Evolutionary conservation across 1,140 invertebrate genomes (phyloP).

Genomic region (Neuroterus valhalla): DNA sequence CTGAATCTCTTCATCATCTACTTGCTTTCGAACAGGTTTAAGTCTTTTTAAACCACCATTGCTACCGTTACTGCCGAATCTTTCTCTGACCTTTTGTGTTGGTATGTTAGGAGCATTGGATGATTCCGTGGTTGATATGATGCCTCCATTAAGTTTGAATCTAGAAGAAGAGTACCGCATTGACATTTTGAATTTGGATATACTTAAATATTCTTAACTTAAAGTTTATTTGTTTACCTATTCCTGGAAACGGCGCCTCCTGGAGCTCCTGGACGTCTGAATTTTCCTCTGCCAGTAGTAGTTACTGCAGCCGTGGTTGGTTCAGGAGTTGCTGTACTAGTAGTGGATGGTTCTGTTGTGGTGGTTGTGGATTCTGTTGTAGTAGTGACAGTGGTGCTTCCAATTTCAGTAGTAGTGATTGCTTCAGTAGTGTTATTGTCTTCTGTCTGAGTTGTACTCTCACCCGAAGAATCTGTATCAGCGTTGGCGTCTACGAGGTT

Average conservation of each 20-base stretch:
- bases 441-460: slow-evolving; percentile 68
- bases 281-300: slow-evolving; percentile 63
- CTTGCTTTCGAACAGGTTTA: slow-evolving; percentile 61
- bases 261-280: slow-evolving; percentile 62
- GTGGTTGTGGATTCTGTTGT: slow-evolving; percentile 72
- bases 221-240: slow-evolving; percentile 48
- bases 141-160: slow-evolving; percentile 57
- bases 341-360: slow-evolving; percentile 75
- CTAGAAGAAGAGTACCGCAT: slow-evolving; percentile 44
- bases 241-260: slow-evolving; percentile 62
- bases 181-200: slow-evolving; percentile 9
- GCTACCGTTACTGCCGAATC: slow-evolving; percentile 57
- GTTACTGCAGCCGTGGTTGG: slow-evolving; percentile 58
- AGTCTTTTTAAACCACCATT: slow-evolving; percentile 62
- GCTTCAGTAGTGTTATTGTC: slow-evolving; percentile 77
- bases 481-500: slow-evolving; percentile 77
- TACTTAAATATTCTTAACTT: not conserved
- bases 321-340: slow-evolving; percentile 76
- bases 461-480: slow-evolving; percentile 59
- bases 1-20: slow-evolving; percentile 59
- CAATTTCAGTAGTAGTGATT: slow-evolving; percentile 76
- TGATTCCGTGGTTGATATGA: slow-evolving; percentile 55
- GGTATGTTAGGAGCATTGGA: slow-evolving; percentile 50
- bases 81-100: slow-evolving; percentile 57
- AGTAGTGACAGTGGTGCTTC: slow-evolving; percentile 72